A percentile compares a stretch with the other conserved stretches of the same genome.
Conservation (phyloP, 2,797 vertebrate species). For the Gymnopithys bicolor region DNA sequence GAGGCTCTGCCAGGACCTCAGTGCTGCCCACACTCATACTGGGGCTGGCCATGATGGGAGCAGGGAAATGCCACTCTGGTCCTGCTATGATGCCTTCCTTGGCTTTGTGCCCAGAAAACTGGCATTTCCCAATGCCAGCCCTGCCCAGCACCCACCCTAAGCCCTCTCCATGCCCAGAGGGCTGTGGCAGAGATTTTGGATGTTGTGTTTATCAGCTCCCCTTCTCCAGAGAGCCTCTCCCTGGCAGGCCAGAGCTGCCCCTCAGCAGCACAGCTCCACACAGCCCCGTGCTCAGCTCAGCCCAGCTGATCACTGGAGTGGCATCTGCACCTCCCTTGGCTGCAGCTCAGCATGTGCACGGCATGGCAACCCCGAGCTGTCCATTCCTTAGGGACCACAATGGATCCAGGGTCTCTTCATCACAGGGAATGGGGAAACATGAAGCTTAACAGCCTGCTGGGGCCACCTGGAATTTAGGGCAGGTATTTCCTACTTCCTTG, state of each 20-base stretch:
- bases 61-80: not conserved
- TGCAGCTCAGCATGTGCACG: not conserved
- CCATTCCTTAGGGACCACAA: not conserved
- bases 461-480: not conserved
- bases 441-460: not conserved
- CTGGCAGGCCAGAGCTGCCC: not conserved
- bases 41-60: not conserved
- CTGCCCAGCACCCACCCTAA: not conserved
- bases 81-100: not conserved
- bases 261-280: not conserved
- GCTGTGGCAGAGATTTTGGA: not conserved
- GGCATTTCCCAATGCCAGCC: not conserved
- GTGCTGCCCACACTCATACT: not conserved
- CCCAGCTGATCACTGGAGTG: not conserved
- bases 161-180: not conserved
- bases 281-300: not conserved
- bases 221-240: not conserved
- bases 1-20: not conserved
- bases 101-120: not conserved
- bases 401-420: not conserved
- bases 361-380: not conserved
- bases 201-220: not conserved
- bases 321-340: not conserved
- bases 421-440: not conserved
- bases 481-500: not conserved